Conservation (phyloP, 2,888 invertebrate genomes). For the Tetranychus truncatus region DNA sequence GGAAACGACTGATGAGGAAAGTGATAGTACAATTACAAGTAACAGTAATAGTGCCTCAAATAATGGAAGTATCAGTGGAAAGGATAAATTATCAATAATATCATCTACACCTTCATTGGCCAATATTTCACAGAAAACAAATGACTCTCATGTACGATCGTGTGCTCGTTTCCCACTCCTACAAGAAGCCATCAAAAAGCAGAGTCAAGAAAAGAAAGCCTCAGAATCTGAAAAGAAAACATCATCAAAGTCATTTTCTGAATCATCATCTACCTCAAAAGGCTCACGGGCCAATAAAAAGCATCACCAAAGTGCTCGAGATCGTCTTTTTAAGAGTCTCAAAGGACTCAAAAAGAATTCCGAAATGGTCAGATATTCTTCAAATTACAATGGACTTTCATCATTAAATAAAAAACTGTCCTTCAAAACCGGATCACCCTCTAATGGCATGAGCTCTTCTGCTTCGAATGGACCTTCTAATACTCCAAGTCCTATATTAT, state of each 20-base stretch:
- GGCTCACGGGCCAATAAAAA: constrained; percentile 15
- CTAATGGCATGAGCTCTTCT: background rate
- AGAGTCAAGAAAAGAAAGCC: constrained; percentile 19
- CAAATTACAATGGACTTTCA: background rate
- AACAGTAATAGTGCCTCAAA: background rate
- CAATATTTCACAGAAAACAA: background rate
- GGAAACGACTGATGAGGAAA: background rate
- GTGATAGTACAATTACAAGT: background rate
- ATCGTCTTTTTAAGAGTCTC: constrained; percentile 25
- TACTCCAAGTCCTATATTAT: background rate
- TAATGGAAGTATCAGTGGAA: background rate
- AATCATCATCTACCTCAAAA: constrained; percentile 13
- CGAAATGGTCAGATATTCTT: constrained; percentile 9
- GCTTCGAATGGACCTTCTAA: background rate
- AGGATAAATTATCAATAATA: background rate
- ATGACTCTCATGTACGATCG: constrained; percentile 16
- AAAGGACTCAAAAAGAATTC: constrained; percentile 26
- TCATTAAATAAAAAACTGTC: background rate
- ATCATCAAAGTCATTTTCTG: constrained; percentile 8
- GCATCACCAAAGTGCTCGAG: constrained; percentile 25
- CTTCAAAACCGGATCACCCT: background rate
- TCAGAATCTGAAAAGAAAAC: constrained; percentile 19
- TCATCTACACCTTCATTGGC: background rate
- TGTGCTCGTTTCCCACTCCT: constrained; percentile 24
- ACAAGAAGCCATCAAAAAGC: constrained; percentile 14